Conservation (phyloP, 2,113 vertebrate genomes). For the Carlito syrichta region DNA sequence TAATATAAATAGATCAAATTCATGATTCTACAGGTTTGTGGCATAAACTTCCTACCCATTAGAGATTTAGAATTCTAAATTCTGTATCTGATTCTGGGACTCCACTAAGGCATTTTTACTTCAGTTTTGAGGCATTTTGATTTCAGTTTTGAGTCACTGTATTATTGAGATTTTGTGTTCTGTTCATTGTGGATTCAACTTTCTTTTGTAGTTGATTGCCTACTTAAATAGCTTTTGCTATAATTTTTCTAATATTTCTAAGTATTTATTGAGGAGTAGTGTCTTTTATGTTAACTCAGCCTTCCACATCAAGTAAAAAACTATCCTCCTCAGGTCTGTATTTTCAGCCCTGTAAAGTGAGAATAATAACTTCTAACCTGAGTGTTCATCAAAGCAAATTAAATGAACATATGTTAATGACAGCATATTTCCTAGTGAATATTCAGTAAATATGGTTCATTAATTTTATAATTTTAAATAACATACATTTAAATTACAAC, state of each 20-base stretch:
- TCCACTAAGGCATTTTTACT: background rate
- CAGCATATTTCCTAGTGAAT: background rate
- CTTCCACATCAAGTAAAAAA: background rate
- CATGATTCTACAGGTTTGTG: background rate
- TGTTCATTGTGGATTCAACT: background rate
- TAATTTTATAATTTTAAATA: background rate
- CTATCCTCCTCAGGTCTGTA: background rate
- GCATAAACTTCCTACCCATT: background rate
- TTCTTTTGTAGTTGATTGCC: background rate
- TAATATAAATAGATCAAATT: background rate
- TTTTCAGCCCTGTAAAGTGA: background rate
- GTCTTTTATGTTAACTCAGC: background rate
- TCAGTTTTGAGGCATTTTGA: background rate
- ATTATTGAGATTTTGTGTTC: background rate
- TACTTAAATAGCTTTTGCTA: background rate
- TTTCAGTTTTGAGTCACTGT: background rate
- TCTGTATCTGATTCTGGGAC: background rate
- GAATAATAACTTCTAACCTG: background rate
- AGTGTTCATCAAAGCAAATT: constrained; percentile 2
- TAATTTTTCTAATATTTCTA: background rate
- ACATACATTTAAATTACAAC: background rate
- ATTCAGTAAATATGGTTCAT: background rate
- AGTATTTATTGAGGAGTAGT: background rate
- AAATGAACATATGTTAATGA: background rate
- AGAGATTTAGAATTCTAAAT: background rate